Evolutionary conservation across 2,797 vertebrate genomes (phyloP), one percentile per base, ranked within the genome.

Genomic region (Phaenicophaeus curvirostris): DNA sequence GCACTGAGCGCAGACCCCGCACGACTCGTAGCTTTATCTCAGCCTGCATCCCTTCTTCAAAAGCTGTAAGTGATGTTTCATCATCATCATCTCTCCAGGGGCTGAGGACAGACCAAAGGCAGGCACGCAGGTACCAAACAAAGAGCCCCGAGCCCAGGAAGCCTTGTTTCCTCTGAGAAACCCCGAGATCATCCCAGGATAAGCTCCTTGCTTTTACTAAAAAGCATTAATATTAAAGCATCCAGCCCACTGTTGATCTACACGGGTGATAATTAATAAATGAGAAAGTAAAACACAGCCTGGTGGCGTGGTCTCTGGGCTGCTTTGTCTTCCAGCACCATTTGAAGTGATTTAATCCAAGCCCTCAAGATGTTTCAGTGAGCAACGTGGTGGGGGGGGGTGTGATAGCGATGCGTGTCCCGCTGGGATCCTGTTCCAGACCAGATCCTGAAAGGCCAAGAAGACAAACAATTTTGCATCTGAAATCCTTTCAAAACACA

Each of bases 381-480:
- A 19, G 37, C 54, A 82, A 19, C 0, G 3, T 0, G 23, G n/a
- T n/a, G n/a, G n/a, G 25, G n/a, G 14, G 3, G n/a, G 1, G 2
- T 33, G 71, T 7, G 66, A 5, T 27, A 27, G 0, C 21, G 13
- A 0, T 1, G 33, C 5, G 8, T 4, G 4, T 9, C 31, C 35
- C 4, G 2, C 46, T 0, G 72, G 57, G 65, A 6, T 27, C 15
- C 63, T 1, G 37, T 11, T 13, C 72, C 73, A 41, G 66, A 13
- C 7, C 0, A 0, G 33, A 78, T 4, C 68, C 72, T 5, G 6
- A 42, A 44, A 4, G 75, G 61, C 69, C 72, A 31, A 80, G 79
- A 23, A 35, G 35, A 39, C 20, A 2, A 58, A 61, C 4, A 15
- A 0, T 74, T 69, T 54, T 4, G 51, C 4, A 17, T 18, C 20